Conservation (phyloP, 2,888 invertebrate species). For the Heliconius sara region DNA sequence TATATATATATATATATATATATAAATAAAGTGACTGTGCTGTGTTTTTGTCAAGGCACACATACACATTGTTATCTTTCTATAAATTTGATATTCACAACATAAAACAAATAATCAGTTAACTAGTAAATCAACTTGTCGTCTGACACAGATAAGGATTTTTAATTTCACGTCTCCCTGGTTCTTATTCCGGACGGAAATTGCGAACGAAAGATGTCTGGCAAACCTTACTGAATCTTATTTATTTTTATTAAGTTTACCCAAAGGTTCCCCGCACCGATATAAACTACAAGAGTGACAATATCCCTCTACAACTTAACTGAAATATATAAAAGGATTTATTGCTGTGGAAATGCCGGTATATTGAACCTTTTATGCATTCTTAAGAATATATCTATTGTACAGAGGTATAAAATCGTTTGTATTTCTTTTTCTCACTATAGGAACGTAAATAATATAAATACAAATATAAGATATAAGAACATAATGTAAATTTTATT, state of each 20-base stretch:
- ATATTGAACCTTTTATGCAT: conserved; percentile 27
- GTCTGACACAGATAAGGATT: conserved; percentile 72
- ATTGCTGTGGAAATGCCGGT: conserved; percentile 29
- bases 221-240: conserved; percentile 61
- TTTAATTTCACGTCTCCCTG: conserved; percentile 76
- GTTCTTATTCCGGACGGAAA: conserved; percentile 72
- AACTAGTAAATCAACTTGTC: conserved; percentile 67
- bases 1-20: too few relatives aligned
- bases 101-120: neutral
- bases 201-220: conserved; percentile 73
- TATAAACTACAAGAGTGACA: conserved; percentile 46
- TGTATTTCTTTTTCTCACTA: neutral
- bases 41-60: neutral
- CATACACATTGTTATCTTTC: neutral
- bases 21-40: too few relatives aligned
- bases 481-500: neutral
- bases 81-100: too few relatives aligned
- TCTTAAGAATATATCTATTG: conserved; percentile 14
- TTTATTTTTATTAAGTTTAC: conserved; percentile 72
- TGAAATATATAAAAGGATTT: conserved; percentile 36
- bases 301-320: conserved; percentile 38
- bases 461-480: neutral
- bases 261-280: conserved; percentile 55
- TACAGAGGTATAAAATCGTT: neutral
- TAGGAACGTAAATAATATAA: neutral